These are phyloP conservation scores for Scelioninae gen. 2 DNA, from an alignment of 2,888 invertebrate genomes.

Conservation along the genomic window DNA sequence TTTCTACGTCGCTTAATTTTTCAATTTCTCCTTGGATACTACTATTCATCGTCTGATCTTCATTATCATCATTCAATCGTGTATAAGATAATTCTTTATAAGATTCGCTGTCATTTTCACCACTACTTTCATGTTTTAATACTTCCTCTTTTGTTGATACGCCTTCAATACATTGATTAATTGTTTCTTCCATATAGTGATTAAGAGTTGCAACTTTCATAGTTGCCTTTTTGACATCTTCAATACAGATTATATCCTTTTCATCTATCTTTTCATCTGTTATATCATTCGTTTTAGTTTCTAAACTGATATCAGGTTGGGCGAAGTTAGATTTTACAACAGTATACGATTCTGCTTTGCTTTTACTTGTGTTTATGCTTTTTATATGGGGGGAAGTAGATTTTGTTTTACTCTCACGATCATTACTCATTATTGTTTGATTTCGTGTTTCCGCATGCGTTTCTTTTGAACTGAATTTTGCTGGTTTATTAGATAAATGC, in stretches of 20 bases:
- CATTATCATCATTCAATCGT: constrained; percentile 30
- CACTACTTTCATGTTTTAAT: constrained; percentile 16
- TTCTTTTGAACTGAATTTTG: constrained; percentile 24
- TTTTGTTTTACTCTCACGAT: constrained; percentile 27
- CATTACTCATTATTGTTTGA: constrained; percentile 6
- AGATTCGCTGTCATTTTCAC: constrained; percentile 33
- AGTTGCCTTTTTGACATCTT: constrained; percentile 26
- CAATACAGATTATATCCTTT: constrained; percentile 26
- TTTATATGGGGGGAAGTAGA: constrained; percentile 11
- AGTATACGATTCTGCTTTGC: constrained; percentile 11
- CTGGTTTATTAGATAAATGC: constrained; percentile 37
- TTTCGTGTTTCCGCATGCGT: constrained; percentile 4
- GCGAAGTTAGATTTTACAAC: constrained; percentile 6
- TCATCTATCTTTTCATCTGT: constrained; percentile 6
- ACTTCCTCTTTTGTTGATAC: too few species aligned
- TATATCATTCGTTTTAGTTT: constrained; percentile 6
- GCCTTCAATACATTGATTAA: too few species aligned
- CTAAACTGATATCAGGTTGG: constrained; percentile 22
- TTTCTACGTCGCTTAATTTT: constrained; percentile 5
- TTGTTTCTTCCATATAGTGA: too few species aligned
- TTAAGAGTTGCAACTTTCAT: constrained; percentile 8
- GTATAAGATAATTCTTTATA: constrained; percentile 42
- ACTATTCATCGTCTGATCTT: not conserved
- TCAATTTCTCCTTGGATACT: not conserved
- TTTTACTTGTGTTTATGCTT: constrained; percentile 3